Evolutionary conservation across 1,140 invertebrate species (phyloP), one percentile per base, ranked within the genome.

Genomic region (Frieseomelitta varia): DNA sequence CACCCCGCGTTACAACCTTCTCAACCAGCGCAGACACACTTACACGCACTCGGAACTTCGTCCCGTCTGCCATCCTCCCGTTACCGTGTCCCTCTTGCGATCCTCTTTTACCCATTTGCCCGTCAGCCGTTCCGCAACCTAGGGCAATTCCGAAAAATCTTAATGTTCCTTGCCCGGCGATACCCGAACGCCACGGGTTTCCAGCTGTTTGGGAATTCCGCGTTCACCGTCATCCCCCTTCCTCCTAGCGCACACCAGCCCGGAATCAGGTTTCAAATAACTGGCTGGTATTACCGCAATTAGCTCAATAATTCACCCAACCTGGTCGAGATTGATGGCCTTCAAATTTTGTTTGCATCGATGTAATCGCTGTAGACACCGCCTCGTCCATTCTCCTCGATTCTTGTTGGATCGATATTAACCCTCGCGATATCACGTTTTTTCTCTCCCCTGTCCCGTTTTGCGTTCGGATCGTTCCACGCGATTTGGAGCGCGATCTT

Each of bases 91-190:
- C 58, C 51, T 65, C 55, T 51, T n/a, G 34, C 56, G 82, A 87
- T 85, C n/a, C 24, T 27, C 79, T 47, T n/a, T n/a, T 63, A 55
- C 14, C 87, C 85, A 89, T 83, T 91, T 91, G 79, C 84, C 76
- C 86, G 88, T 76, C 14, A 15, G 4, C n/a, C 74, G 85, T 78
- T 90, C 84, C 73, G 84, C 86, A 90, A 91, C 86, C 89, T 91
- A 88, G 85, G 90, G 88, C 92, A 92, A 92, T 92, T 84, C 85
- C 86, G 85, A 79, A 88, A 88, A 88, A 85, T 88, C 79, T 91
- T 87, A 86, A 85, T 73, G 74, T 69, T 77, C 24, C n/a, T 21
- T 53, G 30, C 56, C 24, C 39, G 1, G 0, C 6, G 14, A 15
- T 12, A 6, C 14, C n/a, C 39, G 24, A 82, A 82, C 27, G 61